Percentiles rank a stretch among this genome's conserved stretches.
Evolutionary conservation across 2,113 vertebrate genomes (phyloP).

Genomic region (Chloropsis hardwickii): DNA sequence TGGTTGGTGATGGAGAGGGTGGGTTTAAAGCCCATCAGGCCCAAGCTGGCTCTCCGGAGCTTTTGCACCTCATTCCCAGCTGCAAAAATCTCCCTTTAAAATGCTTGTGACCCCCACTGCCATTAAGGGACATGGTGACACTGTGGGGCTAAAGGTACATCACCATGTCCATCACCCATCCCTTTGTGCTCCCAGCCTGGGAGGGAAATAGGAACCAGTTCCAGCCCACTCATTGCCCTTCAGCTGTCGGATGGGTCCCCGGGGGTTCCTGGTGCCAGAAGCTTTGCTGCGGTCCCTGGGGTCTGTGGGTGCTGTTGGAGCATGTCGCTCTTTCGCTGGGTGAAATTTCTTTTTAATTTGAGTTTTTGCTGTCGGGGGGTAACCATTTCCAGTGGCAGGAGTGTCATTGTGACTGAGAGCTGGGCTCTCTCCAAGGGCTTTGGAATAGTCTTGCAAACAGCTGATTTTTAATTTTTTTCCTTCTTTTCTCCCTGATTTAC

Average conservation of each 20-base stretch:
- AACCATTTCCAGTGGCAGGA: accelerated
- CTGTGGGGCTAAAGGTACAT: accelerated
- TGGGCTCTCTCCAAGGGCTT: not conserved
- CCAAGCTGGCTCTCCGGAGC: not conserved
- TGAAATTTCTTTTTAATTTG: not conserved
- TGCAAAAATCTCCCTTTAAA: not conserved
- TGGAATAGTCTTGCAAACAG: not conserved
- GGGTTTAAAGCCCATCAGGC: not conserved
- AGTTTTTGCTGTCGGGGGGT: accelerated
- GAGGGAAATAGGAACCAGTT: not conserved
- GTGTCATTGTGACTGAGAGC: accelerated
- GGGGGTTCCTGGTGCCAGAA: accelerated
- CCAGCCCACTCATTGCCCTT: accelerated
- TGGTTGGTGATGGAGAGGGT: accelerated
- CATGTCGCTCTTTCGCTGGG: accelerated
- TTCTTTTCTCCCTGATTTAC: not conserved
- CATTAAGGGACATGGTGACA: accelerated
- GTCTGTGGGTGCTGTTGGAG: accelerated
- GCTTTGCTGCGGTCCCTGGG: not conserved
- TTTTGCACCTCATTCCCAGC: accelerated
- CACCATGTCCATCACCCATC: not conserved
- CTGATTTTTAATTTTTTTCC: not conserved
- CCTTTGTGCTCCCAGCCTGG: not conserved
- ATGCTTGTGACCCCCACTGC: accelerated
- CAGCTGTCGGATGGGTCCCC: accelerated